A percentile compares a stretch with the other conserved stretches of the same genome.
phyloP scores from a whole-genome alignment of 2,888 invertebrate genomes.

The Euproctis similis region DNA sequence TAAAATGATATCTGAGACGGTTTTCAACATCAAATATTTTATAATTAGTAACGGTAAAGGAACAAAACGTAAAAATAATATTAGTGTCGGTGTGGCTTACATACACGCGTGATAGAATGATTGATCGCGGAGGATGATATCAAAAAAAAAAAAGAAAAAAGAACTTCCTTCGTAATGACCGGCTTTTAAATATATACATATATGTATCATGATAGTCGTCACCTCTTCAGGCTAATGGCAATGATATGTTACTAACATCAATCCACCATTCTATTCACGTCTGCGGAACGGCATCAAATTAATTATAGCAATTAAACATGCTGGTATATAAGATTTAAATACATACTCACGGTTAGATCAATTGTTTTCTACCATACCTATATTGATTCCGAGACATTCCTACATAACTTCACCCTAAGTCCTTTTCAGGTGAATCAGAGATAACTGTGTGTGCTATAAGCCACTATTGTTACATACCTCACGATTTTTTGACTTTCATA shows the following conservation, averaged over 20 bases:
- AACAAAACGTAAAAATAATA: slow-evolving; percentile 29
- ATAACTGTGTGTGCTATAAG: too few species aligned
- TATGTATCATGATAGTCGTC: slow-evolving; percentile 47
- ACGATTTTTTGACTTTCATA: too few species aligned
- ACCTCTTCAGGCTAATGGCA: slow-evolving; percentile 52
- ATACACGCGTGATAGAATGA: slow-evolving; percentile 50
- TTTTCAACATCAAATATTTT: slow-evolving; percentile 18
- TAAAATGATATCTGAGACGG: slow-evolving; percentile 10
- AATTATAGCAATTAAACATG: slow-evolving; percentile 72
- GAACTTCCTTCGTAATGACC: slow-evolving; percentile 62
- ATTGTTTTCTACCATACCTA: too few species aligned
- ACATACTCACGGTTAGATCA: too few species aligned
- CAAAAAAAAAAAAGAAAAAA: slow-evolving; percentile 41
- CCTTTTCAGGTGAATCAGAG: too few species aligned
- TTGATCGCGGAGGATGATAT: slow-evolving; percentile 57
- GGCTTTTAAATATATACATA: slow-evolving; percentile 52
- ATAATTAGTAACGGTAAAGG: slow-evolving; percentile 44
- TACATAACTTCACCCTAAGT: too few species aligned
- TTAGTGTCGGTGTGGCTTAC: slow-evolving; percentile 16
- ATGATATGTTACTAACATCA: slow-evolving; percentile 68
- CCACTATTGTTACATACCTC: too few species aligned
- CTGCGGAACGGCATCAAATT: slow-evolving; percentile 66
- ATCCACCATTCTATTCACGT: slow-evolving; percentile 67
- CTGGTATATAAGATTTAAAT: slow-evolving; percentile 41
- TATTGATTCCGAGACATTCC: too few species aligned